Base-by-base conservation (phyloP, 2,888 invertebrate species). In the Agriopis marginaria region DNA sequence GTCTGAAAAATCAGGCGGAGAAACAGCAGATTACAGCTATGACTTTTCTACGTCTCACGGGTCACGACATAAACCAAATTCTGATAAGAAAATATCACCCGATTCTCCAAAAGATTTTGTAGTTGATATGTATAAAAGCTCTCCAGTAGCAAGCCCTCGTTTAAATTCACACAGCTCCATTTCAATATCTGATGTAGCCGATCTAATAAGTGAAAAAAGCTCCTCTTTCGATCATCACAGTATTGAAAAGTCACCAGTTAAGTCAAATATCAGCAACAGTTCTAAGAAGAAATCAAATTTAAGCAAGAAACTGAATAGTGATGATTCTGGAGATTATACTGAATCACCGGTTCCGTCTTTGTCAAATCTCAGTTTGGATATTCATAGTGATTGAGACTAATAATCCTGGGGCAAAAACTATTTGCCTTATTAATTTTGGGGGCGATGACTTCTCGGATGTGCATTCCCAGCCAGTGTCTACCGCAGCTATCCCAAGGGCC, bases 111-210 rank as follows among this genome's bases (percentile, higher is more conserved):
- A 49, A 51, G 68, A 70, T 49, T 58, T 56, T 51, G n/a, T 58
- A 14, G 78, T 81, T 51, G 85, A 82, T 74, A 63, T 67, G 23
- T 82, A 79, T 54, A 86, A 84, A 71, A 81, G 74, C 70, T 77
- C 77, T 9, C 80, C 79, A 5, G 45, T 74, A 63, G 84, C 85
- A 66, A 89, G 85, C 74, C 86, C 83, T 11, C 86, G 83, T 67
- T 86, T 87, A 64, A 86, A 83, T 51, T 92, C 92, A 9, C 83
- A 86, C 58, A 93, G 92, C 74, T 93, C 94, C 6, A 80, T 93
- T 17, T 94, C 94, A 32, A 79, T 92, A 79, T 93, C 93, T 17
- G 93, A 94, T 84, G 91, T 93, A 62, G 90, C 91, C 44, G 93
- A 94, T 79, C 83, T 94, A 64, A 86, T 94, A 39, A 93, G 91